Conservation (phyloP, 2,797 vertebrate genomes). For the Malurus splendens region DNA sequence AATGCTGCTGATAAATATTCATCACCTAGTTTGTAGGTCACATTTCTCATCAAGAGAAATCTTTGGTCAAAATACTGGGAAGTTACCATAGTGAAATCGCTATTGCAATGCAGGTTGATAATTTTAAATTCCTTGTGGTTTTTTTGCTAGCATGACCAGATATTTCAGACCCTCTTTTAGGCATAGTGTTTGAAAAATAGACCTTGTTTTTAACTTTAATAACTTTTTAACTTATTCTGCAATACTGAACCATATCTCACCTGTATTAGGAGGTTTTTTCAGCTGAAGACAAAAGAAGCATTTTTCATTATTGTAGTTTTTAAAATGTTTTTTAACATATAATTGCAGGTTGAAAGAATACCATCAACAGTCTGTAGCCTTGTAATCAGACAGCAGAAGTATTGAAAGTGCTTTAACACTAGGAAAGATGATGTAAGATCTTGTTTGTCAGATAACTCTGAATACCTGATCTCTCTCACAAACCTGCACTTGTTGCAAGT, state of each 20-base stretch:
- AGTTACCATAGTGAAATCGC: background rate
- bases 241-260: background rate
- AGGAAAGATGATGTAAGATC: background rate
- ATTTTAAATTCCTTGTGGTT: background rate
- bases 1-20: background rate
- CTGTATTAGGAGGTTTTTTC: background rate
- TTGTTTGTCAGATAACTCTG: background rate
- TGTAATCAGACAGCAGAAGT: background rate
- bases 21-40: background rate
- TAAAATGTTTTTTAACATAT: background rate
- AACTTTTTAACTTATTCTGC: too few relatives aligned
- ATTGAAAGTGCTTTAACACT: background rate
- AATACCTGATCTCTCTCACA: fast-evolving
- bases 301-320: background rate
- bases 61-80: background rate
- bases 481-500: background rate
- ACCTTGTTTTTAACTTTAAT: background rate
- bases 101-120: background rate
- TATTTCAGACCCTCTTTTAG: background rate
- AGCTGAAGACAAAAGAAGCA: background rate
- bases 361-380: background rate
- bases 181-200: background rate
- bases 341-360: background rate
- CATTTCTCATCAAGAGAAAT: background rate
- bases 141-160: background rate